Conservation (phyloP, 2,888 invertebrate genomes). For the Drosophila anomelani region DNA sequence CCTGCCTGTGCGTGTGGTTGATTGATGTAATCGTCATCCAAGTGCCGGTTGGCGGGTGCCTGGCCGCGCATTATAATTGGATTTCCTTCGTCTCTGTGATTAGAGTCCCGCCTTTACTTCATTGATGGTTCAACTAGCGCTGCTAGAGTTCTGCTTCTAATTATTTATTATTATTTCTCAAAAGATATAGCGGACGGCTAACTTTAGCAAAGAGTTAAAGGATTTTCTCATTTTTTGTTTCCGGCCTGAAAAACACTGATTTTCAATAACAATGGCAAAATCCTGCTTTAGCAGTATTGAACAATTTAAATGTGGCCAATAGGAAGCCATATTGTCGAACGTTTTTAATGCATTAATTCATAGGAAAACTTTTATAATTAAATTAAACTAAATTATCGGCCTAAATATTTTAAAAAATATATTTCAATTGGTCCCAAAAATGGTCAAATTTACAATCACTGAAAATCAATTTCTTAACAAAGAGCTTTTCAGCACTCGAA, state of each 20-base stretch:
- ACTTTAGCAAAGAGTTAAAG: not conserved
- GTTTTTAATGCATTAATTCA: not conserved
- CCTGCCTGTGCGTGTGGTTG: constrained; percentile 57
- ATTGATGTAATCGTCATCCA: constrained; percentile 63
- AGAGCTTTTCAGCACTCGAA: not conserved
- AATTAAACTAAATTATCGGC: not conserved
- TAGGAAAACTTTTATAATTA: not conserved
- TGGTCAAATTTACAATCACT: not conserved
- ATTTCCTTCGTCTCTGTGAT: constrained; percentile 35
- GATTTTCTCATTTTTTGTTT: not conserved
- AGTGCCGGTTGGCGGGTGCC: constrained; percentile 16
- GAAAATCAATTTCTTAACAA: not conserved
- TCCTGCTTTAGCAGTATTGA: not conserved
- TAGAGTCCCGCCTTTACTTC: constrained; percentile 29
- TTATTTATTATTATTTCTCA: constrained; percentile 16
- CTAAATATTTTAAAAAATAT: not conserved
- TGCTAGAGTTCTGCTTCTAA: constrained; percentile 19
- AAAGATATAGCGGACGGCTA: not conserved
- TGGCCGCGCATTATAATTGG: constrained; percentile 49
- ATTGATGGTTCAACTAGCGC: constrained; percentile 20
- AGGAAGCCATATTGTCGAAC: not conserved
- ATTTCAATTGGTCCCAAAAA: not conserved
- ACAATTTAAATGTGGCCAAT: not conserved
- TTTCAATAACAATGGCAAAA: constrained; percentile 3
- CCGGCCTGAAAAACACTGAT: not conserved